phyloP scores from a whole-genome alignment of 2,888 invertebrate species.

The Limnephilus lunatus region DNA sequence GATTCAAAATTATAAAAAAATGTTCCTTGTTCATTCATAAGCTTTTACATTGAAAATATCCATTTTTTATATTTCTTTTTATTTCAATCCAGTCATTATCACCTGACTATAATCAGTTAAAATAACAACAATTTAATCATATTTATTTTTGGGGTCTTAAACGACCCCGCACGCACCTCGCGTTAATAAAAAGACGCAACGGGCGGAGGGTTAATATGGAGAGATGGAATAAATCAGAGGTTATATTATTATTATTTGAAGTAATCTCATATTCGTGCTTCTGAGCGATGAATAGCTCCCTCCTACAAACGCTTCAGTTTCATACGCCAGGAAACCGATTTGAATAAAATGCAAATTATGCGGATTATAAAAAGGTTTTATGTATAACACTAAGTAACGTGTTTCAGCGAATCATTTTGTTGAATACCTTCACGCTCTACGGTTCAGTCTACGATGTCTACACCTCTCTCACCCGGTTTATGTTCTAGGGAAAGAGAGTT shows the following conservation, averaged over 20 bases:
- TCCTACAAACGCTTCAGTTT: background rate
- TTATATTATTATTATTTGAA: background rate
- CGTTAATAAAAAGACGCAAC: too few species aligned
- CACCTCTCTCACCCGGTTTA: background rate
- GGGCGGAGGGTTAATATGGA: too few species aligned
- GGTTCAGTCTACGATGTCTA: background rate
- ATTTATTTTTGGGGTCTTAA: too few species aligned
- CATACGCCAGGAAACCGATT: background rate
- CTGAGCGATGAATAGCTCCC: background rate
- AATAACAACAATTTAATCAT: too few species aligned
- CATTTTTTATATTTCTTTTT: too few species aligned
- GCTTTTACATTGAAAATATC: too few species aligned
- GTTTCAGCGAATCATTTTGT: background rate
- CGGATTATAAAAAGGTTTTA: background rate
- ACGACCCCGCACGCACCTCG: too few species aligned
- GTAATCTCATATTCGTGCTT: constrained; percentile 2
- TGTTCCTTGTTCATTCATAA: too few species aligned
- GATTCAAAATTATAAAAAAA: too few species aligned
- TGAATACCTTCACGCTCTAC: background rate
- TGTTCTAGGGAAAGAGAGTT: background rate
- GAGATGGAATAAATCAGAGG: background rate
- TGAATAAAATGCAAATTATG: background rate
- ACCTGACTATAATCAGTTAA: too few species aligned
- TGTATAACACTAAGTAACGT: background rate
- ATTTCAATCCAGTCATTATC: too few species aligned